Percentiles rank a stretch among this genome's conserved stretches.
Conservation (phyloP, 2,113 vertebrate genomes). For the Mohoua ochrocephala region DNA sequence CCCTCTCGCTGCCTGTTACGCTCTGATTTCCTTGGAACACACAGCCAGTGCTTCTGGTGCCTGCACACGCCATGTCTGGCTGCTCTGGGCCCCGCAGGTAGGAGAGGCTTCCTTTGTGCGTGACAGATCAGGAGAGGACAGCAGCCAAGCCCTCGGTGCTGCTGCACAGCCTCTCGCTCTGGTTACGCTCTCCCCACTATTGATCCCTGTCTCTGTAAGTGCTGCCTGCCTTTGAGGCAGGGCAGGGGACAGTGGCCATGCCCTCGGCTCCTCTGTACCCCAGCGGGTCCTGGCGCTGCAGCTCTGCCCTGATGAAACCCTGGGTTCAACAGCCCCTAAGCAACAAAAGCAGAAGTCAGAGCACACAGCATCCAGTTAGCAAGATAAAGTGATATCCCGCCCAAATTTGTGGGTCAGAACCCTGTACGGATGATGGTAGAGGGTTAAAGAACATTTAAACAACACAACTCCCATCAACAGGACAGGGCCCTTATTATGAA, state of each 20-base stretch:
- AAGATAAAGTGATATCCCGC: neutral
- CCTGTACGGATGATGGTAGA: accelerated
- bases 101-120: neutral
- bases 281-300: neutral
- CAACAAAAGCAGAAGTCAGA: neutral
- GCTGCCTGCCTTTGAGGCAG: neutral
- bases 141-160: neutral
- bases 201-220: neutral
- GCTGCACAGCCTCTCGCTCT: neutral
- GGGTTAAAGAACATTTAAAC: too few relatives aligned
- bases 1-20: neutral
- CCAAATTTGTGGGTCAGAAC: neutral
- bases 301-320: neutral
- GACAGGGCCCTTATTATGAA: neutral
- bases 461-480: neutral
- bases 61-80: accelerated
- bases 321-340: accelerated
- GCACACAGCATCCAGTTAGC: neutral
- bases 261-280: neutral
- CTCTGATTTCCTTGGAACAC: neutral
- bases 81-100: neutral
- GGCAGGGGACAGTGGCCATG: neutral
- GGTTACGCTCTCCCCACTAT: neutral
- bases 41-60: neutral
- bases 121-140: neutral